Evolutionary conservation across 2,888 invertebrate genomes (phyloP), one percentile per base, ranked within the genome.

Genomic region (Eulithis testata): DNA sequence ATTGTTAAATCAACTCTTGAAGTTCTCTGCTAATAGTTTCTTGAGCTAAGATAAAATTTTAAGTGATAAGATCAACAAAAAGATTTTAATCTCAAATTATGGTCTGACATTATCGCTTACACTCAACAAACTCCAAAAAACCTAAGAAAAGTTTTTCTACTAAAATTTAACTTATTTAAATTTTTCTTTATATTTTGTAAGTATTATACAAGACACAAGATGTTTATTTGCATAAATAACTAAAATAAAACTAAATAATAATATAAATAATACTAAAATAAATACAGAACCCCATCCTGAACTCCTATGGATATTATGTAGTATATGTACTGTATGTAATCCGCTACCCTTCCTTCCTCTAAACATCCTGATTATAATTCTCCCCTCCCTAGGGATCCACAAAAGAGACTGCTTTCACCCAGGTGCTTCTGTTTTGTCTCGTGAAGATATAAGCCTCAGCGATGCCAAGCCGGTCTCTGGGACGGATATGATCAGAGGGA

Each of bases 371-470:
- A 83, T 51, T 64, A 58, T 50, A 67, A 67, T 77, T 72, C 81
- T 85, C 89, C 51, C 85, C 61, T 79, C 84, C 62, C 75, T 91
- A 93, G 93, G 93, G 89, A 91, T 93, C 91, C 93, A 92, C 84
- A 93, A 93, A 90, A 88, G 98, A 93, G 95, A 96, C 94, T 98
- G 98, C 94, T 97, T 98, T 94, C 98, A 98, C 94, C 97, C 98
- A 88, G 98, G 98, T 80, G 95, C 95, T 54, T 95, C 96, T 80
- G 94, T 94, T 86, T 90, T 96, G 79, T 94, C 94, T 72, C 92
- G 95, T 82, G 95, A 96, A 83, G 94, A 94, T 87, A 91, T 96
- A 69, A 93, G 94, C 80, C 80, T 95, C 76, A 94, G 91, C 43
- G 93, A 95, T 81, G 90, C 93, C 50, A 92, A 93, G 79, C 91